Percentiles rank a stretch among this genome's conserved stretches.
Conservation (phyloP, 2,888 invertebrate species). For the Matsumyia berberina region DNA sequence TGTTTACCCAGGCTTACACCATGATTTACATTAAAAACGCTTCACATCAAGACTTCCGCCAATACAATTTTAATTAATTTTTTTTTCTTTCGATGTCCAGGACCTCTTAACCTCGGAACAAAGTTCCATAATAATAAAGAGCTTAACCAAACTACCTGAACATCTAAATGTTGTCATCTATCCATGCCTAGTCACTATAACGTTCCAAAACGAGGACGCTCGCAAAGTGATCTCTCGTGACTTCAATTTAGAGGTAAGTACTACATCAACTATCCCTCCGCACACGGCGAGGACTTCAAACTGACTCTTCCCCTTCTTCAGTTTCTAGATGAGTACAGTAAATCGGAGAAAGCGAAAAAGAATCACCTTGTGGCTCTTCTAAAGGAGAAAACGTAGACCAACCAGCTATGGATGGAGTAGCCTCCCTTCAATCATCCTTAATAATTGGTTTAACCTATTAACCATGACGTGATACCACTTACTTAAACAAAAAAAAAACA, state of each 20-base stretch:
- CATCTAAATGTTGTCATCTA: slow-evolving; percentile 83
- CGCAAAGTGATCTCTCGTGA: slow-evolving; percentile 82
- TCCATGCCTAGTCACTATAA: slow-evolving; percentile 83
- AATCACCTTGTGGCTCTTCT: slow-evolving; percentile 82
- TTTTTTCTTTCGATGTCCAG: slow-evolving; percentile 74
- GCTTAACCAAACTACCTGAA: slow-evolving; percentile 83
- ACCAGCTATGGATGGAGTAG: not conserved
- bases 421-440: slow-evolving; percentile 29
- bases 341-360: slow-evolving; percentile 83
- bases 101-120: slow-evolving; percentile 83
- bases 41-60: not conserved
- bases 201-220: slow-evolving; percentile 82
- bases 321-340: slow-evolving; percentile 83
- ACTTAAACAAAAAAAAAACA: slow-evolving; percentile 66
- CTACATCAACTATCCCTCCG: not conserved
- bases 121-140: slow-evolving; percentile 83
- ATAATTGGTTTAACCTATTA: slow-evolving; percentile 73
- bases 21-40: too few relatives aligned
- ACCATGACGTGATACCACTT: slow-evolving; percentile 77
- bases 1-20: too few relatives aligned
- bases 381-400: slow-evolving; percentile 78
- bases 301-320: slow-evolving; percentile 58
- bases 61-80: slow-evolving; percentile 35
- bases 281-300: not conserved
- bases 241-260: slow-evolving; percentile 83